A percentile compares a stretch with the other conserved stretches of the same genome.
Evolutionary conservation across 2,888 invertebrate species (phyloP).

Genomic region (Theretra japonica): DNA sequence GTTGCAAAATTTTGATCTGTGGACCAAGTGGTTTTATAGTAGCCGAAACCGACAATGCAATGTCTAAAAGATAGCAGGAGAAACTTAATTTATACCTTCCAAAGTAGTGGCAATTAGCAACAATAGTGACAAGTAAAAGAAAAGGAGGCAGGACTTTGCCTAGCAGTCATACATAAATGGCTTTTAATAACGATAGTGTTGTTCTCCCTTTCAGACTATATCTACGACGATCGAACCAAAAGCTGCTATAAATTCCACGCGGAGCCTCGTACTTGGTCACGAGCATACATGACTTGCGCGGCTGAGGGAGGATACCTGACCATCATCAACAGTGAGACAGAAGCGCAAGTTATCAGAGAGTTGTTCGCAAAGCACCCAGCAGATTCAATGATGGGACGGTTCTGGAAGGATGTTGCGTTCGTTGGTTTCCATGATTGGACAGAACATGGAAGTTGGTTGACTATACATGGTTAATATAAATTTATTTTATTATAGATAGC

Average conservation of each 20-base stretch:
- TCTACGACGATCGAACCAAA: not conserved
- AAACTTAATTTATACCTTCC: no score
- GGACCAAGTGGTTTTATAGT: no score
- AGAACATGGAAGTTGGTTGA: constrained; percentile 29
- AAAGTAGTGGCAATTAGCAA: no score
- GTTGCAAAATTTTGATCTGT: no score
- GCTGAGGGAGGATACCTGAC: constrained; percentile 53
- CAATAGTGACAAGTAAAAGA: no score
- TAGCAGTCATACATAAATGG: no score
- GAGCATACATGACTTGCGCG: constrained; percentile 51
- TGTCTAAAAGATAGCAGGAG: no score
- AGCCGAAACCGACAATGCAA: no score
- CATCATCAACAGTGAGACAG: constrained; percentile 51
- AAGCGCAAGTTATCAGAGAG: constrained; percentile 42
- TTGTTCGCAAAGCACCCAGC: constrained; percentile 39
- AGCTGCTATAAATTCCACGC: constrained; percentile 43
- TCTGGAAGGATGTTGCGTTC: constrained; percentile 39
- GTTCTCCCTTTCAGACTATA: not conserved
- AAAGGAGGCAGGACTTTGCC: no score
- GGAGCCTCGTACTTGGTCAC: constrained; percentile 48
- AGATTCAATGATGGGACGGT: constrained; percentile 33
- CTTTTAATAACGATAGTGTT: no score
- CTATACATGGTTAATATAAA: not conserved
- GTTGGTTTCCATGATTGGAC: constrained; percentile 44
- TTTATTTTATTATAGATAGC: not conserved